Evolutionary conservation across 2,888 invertebrate species (phyloP).

Genomic region (Andrena flavipes): DNA sequence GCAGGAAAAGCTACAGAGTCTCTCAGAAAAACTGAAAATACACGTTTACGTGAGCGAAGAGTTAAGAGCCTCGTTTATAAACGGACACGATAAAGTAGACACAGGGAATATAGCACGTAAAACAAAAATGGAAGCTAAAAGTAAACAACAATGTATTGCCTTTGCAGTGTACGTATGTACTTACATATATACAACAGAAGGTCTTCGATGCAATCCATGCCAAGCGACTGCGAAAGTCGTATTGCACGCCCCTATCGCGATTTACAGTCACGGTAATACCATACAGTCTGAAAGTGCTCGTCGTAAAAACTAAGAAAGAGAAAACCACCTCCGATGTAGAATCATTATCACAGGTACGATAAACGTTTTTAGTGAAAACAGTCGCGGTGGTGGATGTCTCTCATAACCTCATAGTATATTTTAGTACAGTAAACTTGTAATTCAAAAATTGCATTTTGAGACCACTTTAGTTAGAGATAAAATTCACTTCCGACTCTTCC

Average conservation of each 20-base stretch:
- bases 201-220: slow-evolving; percentile 23
- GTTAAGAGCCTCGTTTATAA: not conserved
- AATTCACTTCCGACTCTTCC: too few species aligned
- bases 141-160: slow-evolving; percentile 23
- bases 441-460: too few species aligned
- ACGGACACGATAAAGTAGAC: not conserved
- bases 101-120: not conserved
- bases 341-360: slow-evolving; percentile 50
- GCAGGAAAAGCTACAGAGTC: too few species aligned
- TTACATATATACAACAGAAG: not conserved
- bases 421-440: too few species aligned
- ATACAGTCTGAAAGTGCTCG: slow-evolving; percentile 28
- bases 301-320: slow-evolving; percentile 35
- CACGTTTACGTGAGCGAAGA: too few species aligned
- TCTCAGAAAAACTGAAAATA: too few species aligned
- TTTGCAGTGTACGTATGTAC: slow-evolving; percentile 6
- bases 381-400: not conserved
- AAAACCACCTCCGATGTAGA: slow-evolving; percentile 34
- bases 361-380: slow-evolving; percentile 2
- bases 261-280: slow-evolving; percentile 26
- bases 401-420: not conserved
- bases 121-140: slow-evolving; percentile 3
- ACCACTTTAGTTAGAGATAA: too few species aligned
- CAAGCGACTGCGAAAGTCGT: slow-evolving; percentile 31
- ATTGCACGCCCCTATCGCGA: slow-evolving; percentile 43